Base-by-base conservation (phyloP, 2,797 vertebrate genomes). In the Danio jaintianensis region DNA sequence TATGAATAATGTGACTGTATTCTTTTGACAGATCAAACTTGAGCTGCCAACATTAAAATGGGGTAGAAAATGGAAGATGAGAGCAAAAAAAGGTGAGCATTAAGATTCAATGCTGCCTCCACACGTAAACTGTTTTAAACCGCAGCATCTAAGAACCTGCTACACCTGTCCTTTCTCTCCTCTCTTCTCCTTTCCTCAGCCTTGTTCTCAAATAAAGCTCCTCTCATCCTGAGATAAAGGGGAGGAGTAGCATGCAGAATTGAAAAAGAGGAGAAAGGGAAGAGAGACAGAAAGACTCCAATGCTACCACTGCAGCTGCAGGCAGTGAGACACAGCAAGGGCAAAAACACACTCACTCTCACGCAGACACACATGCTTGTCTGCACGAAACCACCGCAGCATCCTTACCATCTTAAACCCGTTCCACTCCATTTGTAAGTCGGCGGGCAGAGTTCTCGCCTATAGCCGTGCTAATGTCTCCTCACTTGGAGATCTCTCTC, bases 341-440 rank as follows among this genome's bases (percentile, higher is more conserved):
- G 74, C 83, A 86, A 79, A 73, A 67, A 66, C 18, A 74, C 73
- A 81, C 45, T 55, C 55, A 50, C 20, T 3, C 79, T n/a, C 70
- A 29, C 70, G 29, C 64, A n/a, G 79, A 4, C 56, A 42, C 68
- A 68, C 53, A 20, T 74, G 76, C 53, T 38, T 74, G 76, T 58
- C 59, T 64, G 71, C 69, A 81, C 69, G 79, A 81, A 82, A 86
- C 69, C 89, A 80, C 86, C 76, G 87, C 79, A 88, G 90, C 90
- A 86, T 89, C 83, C 98, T 98, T 98, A 98, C 98, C 98, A 99
- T 98, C 95, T 99, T 98, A 96, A 98, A 98, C 96, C 97, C 97
- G 98, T 98, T 98, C 97, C 98, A 99, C 96, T 99, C 98, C 98
- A 99, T 99, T 95, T 96, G 96, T 96, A 96, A 96, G 95, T 95